Evolutionary conservation across 1,140 invertebrate species (phyloP).

Genomic region (Sipha flava): DNA sequence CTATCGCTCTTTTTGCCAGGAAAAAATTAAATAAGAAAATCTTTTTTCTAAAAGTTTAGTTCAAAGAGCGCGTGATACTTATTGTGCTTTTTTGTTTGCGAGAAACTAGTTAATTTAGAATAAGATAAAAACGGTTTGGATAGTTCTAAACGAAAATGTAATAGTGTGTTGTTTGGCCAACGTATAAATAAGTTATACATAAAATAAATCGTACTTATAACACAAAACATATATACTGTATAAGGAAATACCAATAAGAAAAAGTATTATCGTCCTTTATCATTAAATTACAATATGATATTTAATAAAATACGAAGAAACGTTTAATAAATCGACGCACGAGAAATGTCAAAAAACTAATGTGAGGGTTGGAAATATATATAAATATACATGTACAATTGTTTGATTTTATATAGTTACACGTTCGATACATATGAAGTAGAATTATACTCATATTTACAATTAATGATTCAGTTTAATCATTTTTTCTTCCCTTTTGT

Average conservation of each 20-base stretch:
- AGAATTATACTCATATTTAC: too few relatives aligned
- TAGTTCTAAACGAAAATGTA: background rate
- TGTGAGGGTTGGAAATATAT: background rate
- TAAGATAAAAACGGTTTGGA: background rate
- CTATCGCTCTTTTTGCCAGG: background rate
- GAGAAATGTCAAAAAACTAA: background rate
- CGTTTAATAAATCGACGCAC: background rate
- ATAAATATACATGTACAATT: too few relatives aligned
- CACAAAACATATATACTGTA: background rate
- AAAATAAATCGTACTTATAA: background rate
- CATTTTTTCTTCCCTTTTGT: too few relatives aligned
- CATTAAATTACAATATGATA: background rate
- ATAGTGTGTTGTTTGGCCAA: background rate
- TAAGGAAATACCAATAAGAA: background rate
- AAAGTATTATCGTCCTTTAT: background rate
- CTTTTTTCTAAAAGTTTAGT: background rate
- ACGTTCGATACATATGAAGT: too few relatives aligned
- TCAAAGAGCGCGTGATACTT: background rate
- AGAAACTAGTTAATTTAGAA: conserved; percentile 1
- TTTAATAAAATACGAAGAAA: background rate
- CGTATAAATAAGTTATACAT: background rate
- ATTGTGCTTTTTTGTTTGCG: background rate
- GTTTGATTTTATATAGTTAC: too few relatives aligned
- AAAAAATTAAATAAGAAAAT: background rate
- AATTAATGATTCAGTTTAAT: too few relatives aligned